phyloP scores from a whole-genome alignment of 2,797 vertebrate genomes.

The Apodemus agrarius region DNA sequence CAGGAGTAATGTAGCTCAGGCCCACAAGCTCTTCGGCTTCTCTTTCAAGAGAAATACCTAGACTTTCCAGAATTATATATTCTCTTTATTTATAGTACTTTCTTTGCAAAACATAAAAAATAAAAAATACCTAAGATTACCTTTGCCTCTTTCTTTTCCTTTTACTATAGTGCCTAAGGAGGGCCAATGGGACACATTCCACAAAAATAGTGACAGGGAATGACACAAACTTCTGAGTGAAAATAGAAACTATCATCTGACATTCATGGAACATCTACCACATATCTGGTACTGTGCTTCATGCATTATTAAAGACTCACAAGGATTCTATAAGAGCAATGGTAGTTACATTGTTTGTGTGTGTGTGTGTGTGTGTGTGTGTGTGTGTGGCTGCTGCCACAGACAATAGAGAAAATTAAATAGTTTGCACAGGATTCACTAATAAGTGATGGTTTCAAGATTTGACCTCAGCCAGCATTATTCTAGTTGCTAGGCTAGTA shows the following conservation, averaged over 20 bases:
- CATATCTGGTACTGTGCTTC: neutral
- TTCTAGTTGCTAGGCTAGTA: neutral
- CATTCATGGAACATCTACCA: neutral
- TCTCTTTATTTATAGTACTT: constrained; percentile 4
- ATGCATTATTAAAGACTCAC: neutral
- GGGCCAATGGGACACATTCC: neutral
- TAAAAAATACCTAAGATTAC: neutral
- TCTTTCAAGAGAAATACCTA: neutral
- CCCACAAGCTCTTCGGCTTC: neutral
- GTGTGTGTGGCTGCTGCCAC: no score
- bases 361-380: no score
- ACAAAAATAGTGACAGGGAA: neutral
- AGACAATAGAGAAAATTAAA: neutral
- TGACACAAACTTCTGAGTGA: neutral
- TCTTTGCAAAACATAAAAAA: neutral
- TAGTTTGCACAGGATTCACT: neutral
- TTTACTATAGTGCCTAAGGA: neutral
- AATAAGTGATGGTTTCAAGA: neutral
- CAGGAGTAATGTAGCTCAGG: no score
- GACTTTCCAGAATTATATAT: neutral
- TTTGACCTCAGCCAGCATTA: neutral
- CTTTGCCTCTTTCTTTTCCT: neutral
- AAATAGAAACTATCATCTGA: neutral
- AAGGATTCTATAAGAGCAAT: neutral
- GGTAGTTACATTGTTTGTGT: neutral